These are phyloP conservation scores for Alethe castanea DNA, from an alignment of 2,113 vertebrate species.

Conservation along the genomic window DNA sequence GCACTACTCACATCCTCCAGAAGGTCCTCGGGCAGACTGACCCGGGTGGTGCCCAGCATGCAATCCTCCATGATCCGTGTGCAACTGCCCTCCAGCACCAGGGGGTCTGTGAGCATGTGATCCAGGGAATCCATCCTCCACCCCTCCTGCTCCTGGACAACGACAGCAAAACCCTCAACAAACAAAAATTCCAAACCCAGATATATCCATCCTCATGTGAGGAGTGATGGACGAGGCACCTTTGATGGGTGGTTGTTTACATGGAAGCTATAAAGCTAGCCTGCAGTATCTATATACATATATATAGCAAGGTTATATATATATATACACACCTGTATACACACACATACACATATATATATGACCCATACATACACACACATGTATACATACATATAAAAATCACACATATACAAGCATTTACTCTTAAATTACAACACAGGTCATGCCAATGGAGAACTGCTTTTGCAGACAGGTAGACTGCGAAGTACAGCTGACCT, in stretches of 20 bases:
- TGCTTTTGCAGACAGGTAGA: not conserved
- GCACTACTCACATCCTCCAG: constrained; percentile 89
- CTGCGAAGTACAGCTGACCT: not conserved
- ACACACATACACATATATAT: too few species aligned
- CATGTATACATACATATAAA: not conserved
- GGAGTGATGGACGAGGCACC: accelerated
- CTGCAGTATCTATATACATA: not conserved
- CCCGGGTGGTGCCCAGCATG: constrained; percentile 84
- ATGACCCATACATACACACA: too few species aligned
- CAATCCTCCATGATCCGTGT: constrained; percentile 91
- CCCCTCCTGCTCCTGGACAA: not conserved
- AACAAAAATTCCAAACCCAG: not conserved
- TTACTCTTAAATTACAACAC: not conserved
- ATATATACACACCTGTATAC: too few species aligned
- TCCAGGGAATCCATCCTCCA: constrained; percentile 86
- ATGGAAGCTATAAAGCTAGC: accelerated
- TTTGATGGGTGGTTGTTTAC: accelerated
- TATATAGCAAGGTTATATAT: not conserved
- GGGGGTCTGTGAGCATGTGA: constrained; percentile 88
- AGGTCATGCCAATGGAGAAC: not conserved
- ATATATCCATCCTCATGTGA: accelerated
- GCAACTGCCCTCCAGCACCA: constrained; percentile 79
- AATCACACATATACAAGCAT: not conserved
- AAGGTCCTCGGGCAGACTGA: constrained; percentile 91
- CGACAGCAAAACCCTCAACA: not conserved